A percentile compares a stretch with the other conserved stretches of the same genome.
phyloP scores from a whole-genome alignment of 2,113 vertebrate species.

The Seriola dumerili region DNA sequence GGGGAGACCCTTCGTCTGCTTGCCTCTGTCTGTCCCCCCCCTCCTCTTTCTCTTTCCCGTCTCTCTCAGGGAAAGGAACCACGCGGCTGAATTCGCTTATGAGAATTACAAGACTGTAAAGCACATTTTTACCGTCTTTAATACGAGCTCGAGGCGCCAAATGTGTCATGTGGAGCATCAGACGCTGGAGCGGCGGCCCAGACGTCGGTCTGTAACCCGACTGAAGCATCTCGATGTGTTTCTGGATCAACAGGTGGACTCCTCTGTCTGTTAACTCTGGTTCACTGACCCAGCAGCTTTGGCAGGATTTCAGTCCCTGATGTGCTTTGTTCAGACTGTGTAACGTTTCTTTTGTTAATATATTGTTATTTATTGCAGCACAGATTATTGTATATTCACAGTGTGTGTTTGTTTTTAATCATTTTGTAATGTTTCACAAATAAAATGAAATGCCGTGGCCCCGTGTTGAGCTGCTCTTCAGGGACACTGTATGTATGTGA shows the following conservation, averaged over 20 bases:
- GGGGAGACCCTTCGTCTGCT: conserved; percentile 77
- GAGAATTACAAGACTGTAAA: conserved; percentile 77
- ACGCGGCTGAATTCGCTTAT: conserved; percentile 54
- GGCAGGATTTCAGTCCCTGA: background rate
- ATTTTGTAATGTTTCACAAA: conserved; percentile 21
- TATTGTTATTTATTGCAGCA: conserved; percentile 60
- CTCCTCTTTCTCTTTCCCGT: conserved; percentile 50
- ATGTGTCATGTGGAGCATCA: conserved; percentile 70
- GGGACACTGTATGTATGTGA: background rate
- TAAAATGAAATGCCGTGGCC: conserved; percentile 32
- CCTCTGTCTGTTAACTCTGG: background rate
- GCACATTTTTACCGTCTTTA: conserved; percentile 69
- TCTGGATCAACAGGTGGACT: conserved; percentile 60
- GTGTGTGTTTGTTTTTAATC: conserved; percentile 16
- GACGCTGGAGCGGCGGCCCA: conserved; percentile 43
- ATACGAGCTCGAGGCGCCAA: conserved; percentile 63
- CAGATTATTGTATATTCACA: background rate
- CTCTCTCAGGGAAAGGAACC: conserved; percentile 67
- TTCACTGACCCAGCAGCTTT: conserved; percentile 27
- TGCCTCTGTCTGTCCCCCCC: conserved; percentile 44
- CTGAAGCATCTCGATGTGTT: conserved; percentile 37
- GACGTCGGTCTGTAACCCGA: conserved; percentile 51
- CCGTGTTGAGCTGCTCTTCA: conserved; percentile 15
- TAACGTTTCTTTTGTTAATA: conserved; percentile 2
- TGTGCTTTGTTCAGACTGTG: conserved; percentile 9